Conservation (phyloP, 2,113 vertebrate species). For the Astatotilapia flaviijosephi region DNA sequence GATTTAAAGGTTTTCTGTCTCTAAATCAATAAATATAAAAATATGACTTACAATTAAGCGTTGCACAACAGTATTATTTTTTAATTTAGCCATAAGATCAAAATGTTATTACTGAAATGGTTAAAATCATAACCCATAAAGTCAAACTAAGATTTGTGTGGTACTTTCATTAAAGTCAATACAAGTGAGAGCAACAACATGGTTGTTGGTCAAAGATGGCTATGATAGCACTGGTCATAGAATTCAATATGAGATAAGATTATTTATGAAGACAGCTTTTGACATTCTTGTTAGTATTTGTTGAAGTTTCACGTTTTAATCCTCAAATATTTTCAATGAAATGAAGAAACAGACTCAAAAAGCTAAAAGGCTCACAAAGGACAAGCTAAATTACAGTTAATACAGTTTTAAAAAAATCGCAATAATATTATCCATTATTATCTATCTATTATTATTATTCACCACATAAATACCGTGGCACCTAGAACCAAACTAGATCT, state of each 20-base stretch:
- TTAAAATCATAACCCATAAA: neutral
- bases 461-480: neutral
- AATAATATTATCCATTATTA: neutral
- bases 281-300: conserved; percentile 56
- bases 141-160: neutral
- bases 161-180: neutral
- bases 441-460: neutral
- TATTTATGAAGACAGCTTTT: conserved; percentile 45
- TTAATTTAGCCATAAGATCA: neutral
- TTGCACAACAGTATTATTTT: neutral
- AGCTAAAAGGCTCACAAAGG: neutral
- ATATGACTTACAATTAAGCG: neutral
- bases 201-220: neutral
- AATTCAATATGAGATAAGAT: conserved; percentile 51
- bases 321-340: conserved; percentile 28
- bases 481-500: neutral
- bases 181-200: neutral
- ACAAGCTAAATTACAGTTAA: neutral
- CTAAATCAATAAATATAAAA: neutral
- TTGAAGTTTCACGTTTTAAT: conserved; percentile 7
- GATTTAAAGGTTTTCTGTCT: neutral
- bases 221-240: conserved; percentile 31
- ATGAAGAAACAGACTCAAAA: neutral
- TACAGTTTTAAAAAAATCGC: accelerated
- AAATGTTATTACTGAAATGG: neutral